Conservation (phyloP, 2,797 vertebrate species). For the Acanthis flammea region DNA sequence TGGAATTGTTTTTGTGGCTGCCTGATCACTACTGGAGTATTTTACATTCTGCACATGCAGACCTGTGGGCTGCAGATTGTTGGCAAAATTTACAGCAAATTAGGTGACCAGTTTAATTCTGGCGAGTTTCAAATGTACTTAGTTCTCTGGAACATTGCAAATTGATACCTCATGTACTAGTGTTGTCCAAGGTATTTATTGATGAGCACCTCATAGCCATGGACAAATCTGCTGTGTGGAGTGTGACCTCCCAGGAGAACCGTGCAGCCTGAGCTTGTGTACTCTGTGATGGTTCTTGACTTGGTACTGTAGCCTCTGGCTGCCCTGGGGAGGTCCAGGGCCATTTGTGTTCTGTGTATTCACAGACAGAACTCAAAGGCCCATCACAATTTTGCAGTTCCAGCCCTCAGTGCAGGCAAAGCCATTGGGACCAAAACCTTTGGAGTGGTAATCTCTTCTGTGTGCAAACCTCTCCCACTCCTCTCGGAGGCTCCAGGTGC, state of each 20-base stretch:
- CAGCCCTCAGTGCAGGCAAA: not conserved
- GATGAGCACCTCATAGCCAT: not conserved
- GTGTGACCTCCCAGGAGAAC: not conserved
- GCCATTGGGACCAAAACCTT: not conserved
- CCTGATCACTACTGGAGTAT: not conserved
- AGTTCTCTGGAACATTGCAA: not conserved
- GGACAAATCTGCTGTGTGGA: not conserved
- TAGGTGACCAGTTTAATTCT: constrained; percentile 1
- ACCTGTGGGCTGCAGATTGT: not conserved
- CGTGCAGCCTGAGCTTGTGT: not conserved
- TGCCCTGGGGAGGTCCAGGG: not conserved
- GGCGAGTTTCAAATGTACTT: not conserved
- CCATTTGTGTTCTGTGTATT: not conserved
- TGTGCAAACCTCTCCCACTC: not conserved
- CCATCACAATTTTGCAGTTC: not conserved
- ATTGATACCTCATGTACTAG: not conserved
- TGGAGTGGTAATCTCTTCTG: not conserved
- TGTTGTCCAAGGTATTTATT: not conserved
- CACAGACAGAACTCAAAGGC: not conserved
- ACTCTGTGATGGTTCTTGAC: not conserved
- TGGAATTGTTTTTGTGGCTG: not conserved
- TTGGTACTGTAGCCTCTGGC: not conserved
- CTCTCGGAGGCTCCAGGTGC: not conserved
- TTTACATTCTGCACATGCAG: not conserved
- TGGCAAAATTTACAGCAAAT: not conserved